Evolutionary conservation across 2,888 invertebrate genomes (phyloP).

Genomic region (Dexiosoma caninum): DNA sequence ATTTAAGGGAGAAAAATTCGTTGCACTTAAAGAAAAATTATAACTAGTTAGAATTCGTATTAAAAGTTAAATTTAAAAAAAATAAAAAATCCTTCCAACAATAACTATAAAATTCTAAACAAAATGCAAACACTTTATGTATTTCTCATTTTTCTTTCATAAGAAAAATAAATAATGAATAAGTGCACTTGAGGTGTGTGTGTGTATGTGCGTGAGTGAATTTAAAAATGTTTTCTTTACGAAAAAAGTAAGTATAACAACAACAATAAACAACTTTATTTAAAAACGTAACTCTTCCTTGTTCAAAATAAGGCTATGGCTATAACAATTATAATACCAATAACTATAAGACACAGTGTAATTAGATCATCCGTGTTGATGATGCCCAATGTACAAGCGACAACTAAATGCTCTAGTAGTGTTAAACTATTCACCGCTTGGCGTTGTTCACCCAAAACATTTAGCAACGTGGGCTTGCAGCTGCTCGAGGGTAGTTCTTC

Average conservation of each 20-base stretch:
- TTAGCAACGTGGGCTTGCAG: conserved; percentile 65
- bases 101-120: neutral
- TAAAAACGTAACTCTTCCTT: neutral
- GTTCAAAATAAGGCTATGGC: conserved; percentile 79
- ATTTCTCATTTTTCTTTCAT: neutral
- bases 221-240: neutral
- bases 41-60: conserved; percentile 4
- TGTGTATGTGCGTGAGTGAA: too few relatives aligned
- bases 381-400: conserved; percentile 88
- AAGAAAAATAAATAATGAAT: conserved; percentile 8
- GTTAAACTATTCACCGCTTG: conserved; percentile 71
- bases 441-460: conserved; percentile 73
- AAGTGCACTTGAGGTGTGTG: conserved; percentile 57
- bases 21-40: conserved; percentile 40
- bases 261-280: conserved; percentile 54
- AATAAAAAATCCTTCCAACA: neutral
- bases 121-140: conserved; percentile 33
- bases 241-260: conserved; percentile 7
- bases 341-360: conserved; percentile 85
- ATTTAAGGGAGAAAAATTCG: conserved; percentile 27
- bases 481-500: conserved; percentile 69
- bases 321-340: conserved; percentile 86
- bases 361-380: conserved; percentile 84
- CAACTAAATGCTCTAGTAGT: conserved; percentile 81
- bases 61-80: conserved; percentile 49